A percentile compares a stretch with the other conserved stretches of the same genome.
Conservation (phyloP, 2,113 vertebrate species). For the Syrmaticus mikado region DNA sequence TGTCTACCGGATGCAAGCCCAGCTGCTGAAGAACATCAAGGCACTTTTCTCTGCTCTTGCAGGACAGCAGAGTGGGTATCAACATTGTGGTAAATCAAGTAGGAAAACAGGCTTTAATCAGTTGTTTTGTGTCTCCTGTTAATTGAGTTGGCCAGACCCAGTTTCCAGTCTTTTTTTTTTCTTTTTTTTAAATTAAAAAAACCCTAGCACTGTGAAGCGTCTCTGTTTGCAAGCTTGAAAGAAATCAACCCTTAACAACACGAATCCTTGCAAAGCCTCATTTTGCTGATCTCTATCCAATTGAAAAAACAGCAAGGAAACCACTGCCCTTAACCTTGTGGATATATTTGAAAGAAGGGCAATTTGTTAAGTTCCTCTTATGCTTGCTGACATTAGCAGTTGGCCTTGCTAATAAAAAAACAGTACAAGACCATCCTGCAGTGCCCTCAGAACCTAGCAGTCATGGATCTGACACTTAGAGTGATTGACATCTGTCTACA, state of each 20-base stretch:
- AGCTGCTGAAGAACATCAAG: conserved; percentile 35
- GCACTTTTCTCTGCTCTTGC: conserved; percentile 18
- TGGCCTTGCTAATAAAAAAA: neutral
- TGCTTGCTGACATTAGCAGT: conserved; percentile 9
- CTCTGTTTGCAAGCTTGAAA: neutral
- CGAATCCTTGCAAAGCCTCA: neutral
- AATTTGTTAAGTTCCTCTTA: neutral
- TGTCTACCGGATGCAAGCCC: conserved; percentile 46
- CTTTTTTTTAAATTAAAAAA: too few relatives aligned
- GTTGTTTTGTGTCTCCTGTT: neutral
- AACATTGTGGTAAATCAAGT: conserved; percentile 51
- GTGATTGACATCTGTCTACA: neutral
- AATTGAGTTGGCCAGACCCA: neutral
- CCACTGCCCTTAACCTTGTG: neutral
- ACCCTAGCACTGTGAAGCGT: neutral
- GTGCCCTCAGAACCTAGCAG: neutral
- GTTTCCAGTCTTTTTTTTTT: neutral
- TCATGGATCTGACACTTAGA: neutral
- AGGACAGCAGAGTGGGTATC: conserved; percentile 53
- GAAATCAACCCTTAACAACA: neutral
- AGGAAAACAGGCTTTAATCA: conserved; percentile 51
- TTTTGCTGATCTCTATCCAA: neutral
- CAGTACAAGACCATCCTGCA: neutral
- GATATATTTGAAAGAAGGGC: neutral
- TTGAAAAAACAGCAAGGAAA: neutral